A percentile compares a stretch with the other conserved stretches of the same genome.
phyloP scores from a whole-genome alignment of 2,113 vertebrate genomes.

The Halichoerus grypus region DNA sequence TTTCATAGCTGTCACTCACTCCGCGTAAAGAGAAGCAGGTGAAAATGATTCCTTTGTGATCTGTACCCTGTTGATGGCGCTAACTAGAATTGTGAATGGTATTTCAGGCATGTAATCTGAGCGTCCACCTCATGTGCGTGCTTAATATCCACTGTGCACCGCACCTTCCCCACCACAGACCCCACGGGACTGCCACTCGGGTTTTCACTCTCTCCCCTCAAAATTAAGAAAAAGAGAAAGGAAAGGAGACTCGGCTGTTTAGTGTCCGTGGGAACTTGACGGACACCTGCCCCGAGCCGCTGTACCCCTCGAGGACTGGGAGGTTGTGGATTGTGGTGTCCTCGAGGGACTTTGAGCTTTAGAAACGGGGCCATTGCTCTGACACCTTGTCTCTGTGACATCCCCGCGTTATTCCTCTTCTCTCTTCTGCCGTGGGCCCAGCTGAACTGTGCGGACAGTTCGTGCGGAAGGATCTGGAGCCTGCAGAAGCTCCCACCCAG shows the following conservation, averaged over 20 bases:
- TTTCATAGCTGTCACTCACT: not conserved
- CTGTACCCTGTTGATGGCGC: not conserved
- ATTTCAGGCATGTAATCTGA: fast-evolving
- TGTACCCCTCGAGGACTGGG: fast-evolving
- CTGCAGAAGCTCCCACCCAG: fast-evolving
- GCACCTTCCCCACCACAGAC: fast-evolving
- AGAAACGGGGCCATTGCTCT: fast-evolving
- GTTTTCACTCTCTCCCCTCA: not conserved
- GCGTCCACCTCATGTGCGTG: fast-evolving
- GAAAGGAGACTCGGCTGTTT: not conserved
- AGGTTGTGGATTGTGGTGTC: fast-evolving
- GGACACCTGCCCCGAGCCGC: fast-evolving
- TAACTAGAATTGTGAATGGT: not conserved
- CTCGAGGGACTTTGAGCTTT: fast-evolving
- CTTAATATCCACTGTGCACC: fast-evolving
- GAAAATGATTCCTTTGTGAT: not conserved
- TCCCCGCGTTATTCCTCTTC: fast-evolving
- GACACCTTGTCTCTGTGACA: fast-evolving
- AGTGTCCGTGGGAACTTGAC: fast-evolving
- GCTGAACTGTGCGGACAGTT: fast-evolving
- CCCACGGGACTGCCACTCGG: fast-evolving
- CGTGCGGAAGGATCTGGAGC: fast-evolving
- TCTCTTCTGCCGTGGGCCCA: fast-evolving
- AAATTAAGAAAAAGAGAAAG: too few species aligned
- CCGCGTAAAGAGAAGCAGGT: fast-evolving